Evolutionary conservation across 2,888 invertebrate species (phyloP).

Genomic region (Eledone cirrhosa): DNA sequence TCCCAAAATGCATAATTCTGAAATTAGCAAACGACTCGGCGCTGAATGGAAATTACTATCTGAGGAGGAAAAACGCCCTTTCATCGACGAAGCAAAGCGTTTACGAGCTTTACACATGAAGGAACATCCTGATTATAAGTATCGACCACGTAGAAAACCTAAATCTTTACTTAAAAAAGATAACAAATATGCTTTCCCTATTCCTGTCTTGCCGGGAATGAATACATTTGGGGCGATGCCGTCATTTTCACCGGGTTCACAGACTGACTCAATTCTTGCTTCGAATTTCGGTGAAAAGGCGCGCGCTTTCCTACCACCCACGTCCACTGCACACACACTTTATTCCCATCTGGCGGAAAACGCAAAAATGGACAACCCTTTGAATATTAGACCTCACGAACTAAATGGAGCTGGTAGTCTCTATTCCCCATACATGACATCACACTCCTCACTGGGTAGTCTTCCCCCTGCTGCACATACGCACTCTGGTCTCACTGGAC

Average conservation of each 20-base stretch:
- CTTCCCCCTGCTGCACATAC: conserved; percentile 53
- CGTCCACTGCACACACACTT: conserved; percentile 45
- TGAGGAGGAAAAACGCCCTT: conserved; percentile 95
- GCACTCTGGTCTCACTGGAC: conserved; percentile 50
- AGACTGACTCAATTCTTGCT: neutral
- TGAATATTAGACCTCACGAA: conserved; percentile 36
- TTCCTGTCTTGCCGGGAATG: conserved; percentile 57
- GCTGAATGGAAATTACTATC: conserved; percentile 97
- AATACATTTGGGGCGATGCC: conserved; percentile 42
- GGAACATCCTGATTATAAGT: conserved; percentile 99
- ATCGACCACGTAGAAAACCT: conserved; percentile 93
- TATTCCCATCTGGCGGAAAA: conserved; percentile 51
- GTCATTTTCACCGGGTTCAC: conserved; percentile 8
- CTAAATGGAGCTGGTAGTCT: conserved; percentile 37
- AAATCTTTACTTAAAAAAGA: conserved; percentile 88
- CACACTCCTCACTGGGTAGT: conserved; percentile 45
- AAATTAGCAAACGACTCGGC: conserved; percentile 96
- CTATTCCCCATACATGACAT: conserved; percentile 53
- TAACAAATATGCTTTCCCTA: conserved; percentile 70
- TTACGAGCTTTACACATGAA: conserved; percentile 98
- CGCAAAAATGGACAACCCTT: conserved; percentile 42
- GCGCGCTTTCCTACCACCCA: conserved; percentile 53
- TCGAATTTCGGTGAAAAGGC: conserved; percentile 38
- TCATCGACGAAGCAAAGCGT: conserved; percentile 98
- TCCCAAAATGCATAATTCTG: conserved; percentile 98